Percentiles rank a stretch among this genome's conserved stretches.
phyloP scores from a whole-genome alignment of 2,888 invertebrate species.

The Euzetes globulus region DNA sequence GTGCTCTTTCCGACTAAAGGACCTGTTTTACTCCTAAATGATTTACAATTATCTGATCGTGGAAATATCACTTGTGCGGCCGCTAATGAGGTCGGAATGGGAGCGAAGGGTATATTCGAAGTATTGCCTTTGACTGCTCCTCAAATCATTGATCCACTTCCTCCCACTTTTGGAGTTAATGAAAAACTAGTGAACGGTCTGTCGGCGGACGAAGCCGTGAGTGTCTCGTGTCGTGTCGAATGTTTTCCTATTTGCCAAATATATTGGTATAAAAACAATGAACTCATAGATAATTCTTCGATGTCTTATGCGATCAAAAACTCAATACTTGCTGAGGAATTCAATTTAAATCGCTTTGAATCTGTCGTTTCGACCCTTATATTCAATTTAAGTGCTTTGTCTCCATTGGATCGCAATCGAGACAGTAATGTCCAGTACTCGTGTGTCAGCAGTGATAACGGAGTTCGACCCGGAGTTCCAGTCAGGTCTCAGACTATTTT shows the following conservation, averaged over 20 bases:
- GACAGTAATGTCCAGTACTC: slow-evolving; percentile 42
- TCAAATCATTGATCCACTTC: slow-evolving; percentile 27
- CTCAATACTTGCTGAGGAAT: slow-evolving; percentile 38
- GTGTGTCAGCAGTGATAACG: slow-evolving; percentile 41
- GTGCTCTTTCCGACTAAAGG: slow-evolving; percentile 47
- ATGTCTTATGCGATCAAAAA: slow-evolving; percentile 34
- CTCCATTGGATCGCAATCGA: slow-evolving; percentile 39
- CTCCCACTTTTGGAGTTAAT: slow-evolving; percentile 32
- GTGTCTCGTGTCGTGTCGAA: slow-evolving; percentile 64
- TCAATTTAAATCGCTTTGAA: slow-evolving; percentile 65
- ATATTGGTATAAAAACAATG: slow-evolving; percentile 55
- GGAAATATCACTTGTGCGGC: slow-evolving; percentile 85
- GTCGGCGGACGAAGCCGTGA: background rate
- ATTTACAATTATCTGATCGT: slow-evolving; percentile 64
- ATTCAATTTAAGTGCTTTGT: slow-evolving; percentile 43
- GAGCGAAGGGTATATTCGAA: slow-evolving; percentile 38
- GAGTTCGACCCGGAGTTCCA: slow-evolving; percentile 59
- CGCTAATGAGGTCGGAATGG: slow-evolving; percentile 68
- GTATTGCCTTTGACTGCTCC: slow-evolving; percentile 30
- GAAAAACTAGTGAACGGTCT: slow-evolving; percentile 10
- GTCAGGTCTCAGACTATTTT: slow-evolving; percentile 76
- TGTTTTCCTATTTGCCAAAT: slow-evolving; percentile 78
- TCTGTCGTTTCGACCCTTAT: slow-evolving; percentile 77
- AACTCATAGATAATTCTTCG: slow-evolving; percentile 34
- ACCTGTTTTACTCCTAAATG: slow-evolving; percentile 53